A percentile compares a stretch with the other conserved stretches of the same genome.
phyloP scores from a whole-genome alignment of 2,888 invertebrate species.

The Heliconius aoede region DNA sequence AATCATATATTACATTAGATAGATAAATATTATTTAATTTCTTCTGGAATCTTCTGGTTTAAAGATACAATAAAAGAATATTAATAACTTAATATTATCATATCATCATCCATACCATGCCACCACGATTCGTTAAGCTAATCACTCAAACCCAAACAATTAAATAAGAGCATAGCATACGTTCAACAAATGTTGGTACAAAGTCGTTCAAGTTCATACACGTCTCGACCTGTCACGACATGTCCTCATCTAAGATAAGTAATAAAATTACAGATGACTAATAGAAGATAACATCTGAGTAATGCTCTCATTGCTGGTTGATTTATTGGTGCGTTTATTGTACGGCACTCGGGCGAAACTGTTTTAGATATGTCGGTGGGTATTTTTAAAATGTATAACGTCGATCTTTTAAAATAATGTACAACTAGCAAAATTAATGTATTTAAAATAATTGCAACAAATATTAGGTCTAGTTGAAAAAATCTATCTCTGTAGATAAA shows the following conservation, averaged over 20 bases:
- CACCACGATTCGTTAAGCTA: constrained; percentile 66
- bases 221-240: constrained; percentile 77
- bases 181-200: constrained; percentile 63
- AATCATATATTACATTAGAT: constrained; percentile 66
- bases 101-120: constrained; percentile 40
- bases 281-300: constrained; percentile 59
- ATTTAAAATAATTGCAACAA: neutral
- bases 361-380: constrained; percentile 26
- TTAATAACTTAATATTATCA: neutral
- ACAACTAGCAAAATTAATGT: neutral
- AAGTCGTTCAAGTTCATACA: constrained; percentile 77
- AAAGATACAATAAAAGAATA: too few species aligned
- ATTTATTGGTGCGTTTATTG: constrained; percentile 62
- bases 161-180: constrained; percentile 59
- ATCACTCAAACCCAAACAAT: constrained; percentile 65
- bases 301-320: constrained; percentile 61
- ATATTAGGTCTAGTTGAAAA: neutral
- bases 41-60: too few species aligned
- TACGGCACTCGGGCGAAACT: constrained; percentile 34
- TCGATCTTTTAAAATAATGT: neutral
- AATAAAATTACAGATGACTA: constrained; percentile 72
- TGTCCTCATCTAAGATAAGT: constrained; percentile 64
- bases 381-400: constrained; percentile 20
- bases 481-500: too few species aligned
- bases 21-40: constrained; percentile 43